Conservation (phyloP, 2,888 invertebrate genomes). For the Clivina fossor region DNA sequence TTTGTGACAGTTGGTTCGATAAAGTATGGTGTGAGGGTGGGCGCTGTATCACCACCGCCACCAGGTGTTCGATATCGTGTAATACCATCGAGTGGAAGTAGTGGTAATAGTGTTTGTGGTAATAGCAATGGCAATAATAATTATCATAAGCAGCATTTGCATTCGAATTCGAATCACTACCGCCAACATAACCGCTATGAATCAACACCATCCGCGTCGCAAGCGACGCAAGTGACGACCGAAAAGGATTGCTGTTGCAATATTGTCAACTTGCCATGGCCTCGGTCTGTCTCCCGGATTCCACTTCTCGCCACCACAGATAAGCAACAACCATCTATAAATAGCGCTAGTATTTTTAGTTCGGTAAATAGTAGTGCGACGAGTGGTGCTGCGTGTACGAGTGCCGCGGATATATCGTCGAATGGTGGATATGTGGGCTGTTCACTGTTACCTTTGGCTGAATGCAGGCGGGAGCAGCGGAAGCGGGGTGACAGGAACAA, state of each 20-base stretch:
- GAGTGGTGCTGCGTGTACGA: too few species aligned
- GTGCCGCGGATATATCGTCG: conserved; percentile 24
- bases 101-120: neutral
- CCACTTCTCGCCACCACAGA: conserved; percentile 51
- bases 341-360: conserved; percentile 55
- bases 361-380: conserved; percentile 53
- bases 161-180: too few species aligned
- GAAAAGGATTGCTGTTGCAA: conserved; percentile 27
- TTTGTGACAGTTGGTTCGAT: conserved; percentile 71
- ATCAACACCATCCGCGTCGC: conserved; percentile 54
- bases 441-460: conserved; percentile 19
- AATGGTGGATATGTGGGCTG: conserved; percentile 26
- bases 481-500: conserved; percentile 44
- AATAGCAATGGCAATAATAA: conserved; percentile 5
- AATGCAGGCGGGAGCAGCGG: conserved; percentile 34
- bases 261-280: conserved; percentile 33
- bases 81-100: conserved; percentile 36
- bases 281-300: conserved; percentile 48
- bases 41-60: conserved; percentile 56
- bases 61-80: conserved; percentile 55
- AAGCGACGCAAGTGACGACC: conserved; percentile 50
- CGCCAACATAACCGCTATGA: conserved; percentile 32
- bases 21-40: conserved; percentile 69
- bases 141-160: too few species aligned
- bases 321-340: conserved; percentile 47